Conservation (phyloP, 1,140 invertebrate species). For the Drosophila pallidifrons region DNA sequence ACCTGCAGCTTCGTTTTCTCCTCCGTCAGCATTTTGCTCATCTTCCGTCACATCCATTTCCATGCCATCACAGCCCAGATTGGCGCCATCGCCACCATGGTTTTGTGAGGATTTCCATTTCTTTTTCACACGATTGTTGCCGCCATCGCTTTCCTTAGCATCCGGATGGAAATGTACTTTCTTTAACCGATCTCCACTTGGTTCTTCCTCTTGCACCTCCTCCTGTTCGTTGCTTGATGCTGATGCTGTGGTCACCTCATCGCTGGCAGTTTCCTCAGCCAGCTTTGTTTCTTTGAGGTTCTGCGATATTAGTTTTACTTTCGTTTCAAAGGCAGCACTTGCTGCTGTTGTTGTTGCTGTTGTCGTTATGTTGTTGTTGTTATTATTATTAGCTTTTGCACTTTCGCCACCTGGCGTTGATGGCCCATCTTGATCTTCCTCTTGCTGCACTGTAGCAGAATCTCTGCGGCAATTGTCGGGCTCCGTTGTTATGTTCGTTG, state of each 20-base stretch:
- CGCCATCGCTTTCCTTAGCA: conserved; percentile 73
- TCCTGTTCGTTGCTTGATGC: conserved; percentile 21
- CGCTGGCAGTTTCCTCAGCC: conserved; percentile 35
- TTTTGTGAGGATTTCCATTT: conserved; percentile 55
- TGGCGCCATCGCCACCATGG: conserved; percentile 28
- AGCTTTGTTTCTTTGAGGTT: conserved; percentile 80
- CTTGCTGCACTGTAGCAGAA: conserved; percentile 50
- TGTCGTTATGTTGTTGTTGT: conserved; percentile 18
- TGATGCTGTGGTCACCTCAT: conserved; percentile 5
- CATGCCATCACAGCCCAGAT: conserved; percentile 63
- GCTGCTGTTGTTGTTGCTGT: conserved; percentile 44
- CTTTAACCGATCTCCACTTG: conserved; percentile 55
- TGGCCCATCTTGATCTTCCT: not conserved
- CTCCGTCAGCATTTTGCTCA: conserved; percentile 31
- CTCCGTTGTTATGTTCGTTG: conserved; percentile 27
- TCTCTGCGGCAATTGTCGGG: conserved; percentile 62
- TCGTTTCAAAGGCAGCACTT: conserved; percentile 72
- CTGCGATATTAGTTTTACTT: conserved; percentile 79
- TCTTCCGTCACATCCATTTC: conserved; percentile 44
- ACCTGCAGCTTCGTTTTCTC: not conserved
- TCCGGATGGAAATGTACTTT: conserved; percentile 79
- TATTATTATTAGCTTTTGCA: conserved; percentile 36
- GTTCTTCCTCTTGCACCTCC: not conserved
- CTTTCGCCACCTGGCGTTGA: conserved; percentile 36
- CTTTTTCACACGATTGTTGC: conserved; percentile 71